phyloP scores from a whole-genome alignment of 2,113 vertebrate species.

The Misgurnus anguillicaudatus region DNA sequence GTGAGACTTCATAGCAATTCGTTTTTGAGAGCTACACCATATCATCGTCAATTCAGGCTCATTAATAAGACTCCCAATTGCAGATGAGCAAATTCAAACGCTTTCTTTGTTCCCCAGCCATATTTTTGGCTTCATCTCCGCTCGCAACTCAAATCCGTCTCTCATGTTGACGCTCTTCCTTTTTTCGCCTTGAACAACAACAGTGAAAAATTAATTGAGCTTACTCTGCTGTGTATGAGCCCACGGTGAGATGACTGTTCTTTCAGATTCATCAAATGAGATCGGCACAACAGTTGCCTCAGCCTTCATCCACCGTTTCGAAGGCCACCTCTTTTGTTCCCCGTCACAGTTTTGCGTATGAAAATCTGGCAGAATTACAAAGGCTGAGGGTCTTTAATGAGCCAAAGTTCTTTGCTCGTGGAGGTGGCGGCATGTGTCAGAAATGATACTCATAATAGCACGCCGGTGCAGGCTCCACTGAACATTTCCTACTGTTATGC shows the following conservation, averaged over 20 bases:
- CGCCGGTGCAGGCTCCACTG: slow-evolving; percentile 58
- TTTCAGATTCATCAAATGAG: slow-evolving; percentile 32
- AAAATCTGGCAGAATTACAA: slow-evolving; percentile 65
- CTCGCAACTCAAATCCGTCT: not conserved
- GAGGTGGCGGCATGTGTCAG: slow-evolving; percentile 63
- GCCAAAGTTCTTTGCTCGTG: slow-evolving; percentile 58
- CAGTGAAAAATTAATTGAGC: slow-evolving; percentile 12
- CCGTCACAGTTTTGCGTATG: slow-evolving; percentile 42
- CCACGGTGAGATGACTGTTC: slow-evolving; percentile 2
- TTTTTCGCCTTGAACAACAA: slow-evolving; percentile 13
- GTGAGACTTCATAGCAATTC: slow-evolving; percentile 35
- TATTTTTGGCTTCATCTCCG: not conserved
- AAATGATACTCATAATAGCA: slow-evolving; percentile 67
- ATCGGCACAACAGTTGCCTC: slow-evolving; percentile 7
- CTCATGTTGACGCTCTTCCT: not conserved
- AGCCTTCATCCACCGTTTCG: slow-evolving; percentile 40
- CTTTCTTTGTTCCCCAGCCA: not conserved
- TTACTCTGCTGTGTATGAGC: slow-evolving; percentile 5
- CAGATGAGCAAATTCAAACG: slow-evolving; percentile 18
- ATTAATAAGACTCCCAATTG: slow-evolving; percentile 30
- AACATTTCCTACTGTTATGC: slow-evolving; percentile 64
- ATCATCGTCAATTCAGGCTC: slow-evolving; percentile 33
- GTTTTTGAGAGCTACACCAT: slow-evolving; percentile 15
- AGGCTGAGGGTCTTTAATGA: slow-evolving; percentile 72
- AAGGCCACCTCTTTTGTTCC: slow-evolving; percentile 59